Conservation (phyloP, 2,797 vertebrate species). For the Staurois parvus region DNA sequence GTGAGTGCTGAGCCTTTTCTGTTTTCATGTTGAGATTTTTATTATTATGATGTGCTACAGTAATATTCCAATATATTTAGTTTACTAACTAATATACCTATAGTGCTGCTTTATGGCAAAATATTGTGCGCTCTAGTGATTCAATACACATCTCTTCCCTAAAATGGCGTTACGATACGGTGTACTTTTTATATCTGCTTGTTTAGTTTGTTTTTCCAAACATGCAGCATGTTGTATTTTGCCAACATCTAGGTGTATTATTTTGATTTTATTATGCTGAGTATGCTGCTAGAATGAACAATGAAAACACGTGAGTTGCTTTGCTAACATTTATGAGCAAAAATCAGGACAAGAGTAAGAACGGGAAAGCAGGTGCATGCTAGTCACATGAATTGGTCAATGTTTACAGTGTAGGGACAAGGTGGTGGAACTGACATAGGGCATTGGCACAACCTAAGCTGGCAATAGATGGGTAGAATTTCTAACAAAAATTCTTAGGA, state of each 20-base stretch:
- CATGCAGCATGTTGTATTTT: too few relatives aligned
- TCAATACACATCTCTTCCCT: neutral
- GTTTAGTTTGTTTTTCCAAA: neutral
- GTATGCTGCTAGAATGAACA: neutral
- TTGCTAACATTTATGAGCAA: too few relatives aligned
- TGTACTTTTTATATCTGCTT: neutral
- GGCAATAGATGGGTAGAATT: too few relatives aligned
- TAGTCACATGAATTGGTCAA: too few relatives aligned
- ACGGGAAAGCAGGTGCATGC: too few relatives aligned
- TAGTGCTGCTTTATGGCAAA: neutral
- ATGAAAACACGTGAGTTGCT: too few relatives aligned
- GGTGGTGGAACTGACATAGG: too few relatives aligned
- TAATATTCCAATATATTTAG: neutral
- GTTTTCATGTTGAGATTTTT: neutral
- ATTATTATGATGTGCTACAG: neutral
- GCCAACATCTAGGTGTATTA: too few relatives aligned
- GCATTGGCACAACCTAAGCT: too few relatives aligned
- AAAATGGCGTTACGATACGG: neutral
- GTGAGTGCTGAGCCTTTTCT: neutral
- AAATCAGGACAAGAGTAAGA: too few relatives aligned
- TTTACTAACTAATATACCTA: conserved; percentile 9
- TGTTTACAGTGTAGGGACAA: too few relatives aligned
- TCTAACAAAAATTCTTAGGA: too few relatives aligned
- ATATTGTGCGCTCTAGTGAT: neutral
- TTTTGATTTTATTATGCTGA: neutral